These are phyloP conservation scores for Acanthochromis polyacanthus DNA, from an alignment of 2,113 vertebrate species.

Conservation along the genomic window DNA sequence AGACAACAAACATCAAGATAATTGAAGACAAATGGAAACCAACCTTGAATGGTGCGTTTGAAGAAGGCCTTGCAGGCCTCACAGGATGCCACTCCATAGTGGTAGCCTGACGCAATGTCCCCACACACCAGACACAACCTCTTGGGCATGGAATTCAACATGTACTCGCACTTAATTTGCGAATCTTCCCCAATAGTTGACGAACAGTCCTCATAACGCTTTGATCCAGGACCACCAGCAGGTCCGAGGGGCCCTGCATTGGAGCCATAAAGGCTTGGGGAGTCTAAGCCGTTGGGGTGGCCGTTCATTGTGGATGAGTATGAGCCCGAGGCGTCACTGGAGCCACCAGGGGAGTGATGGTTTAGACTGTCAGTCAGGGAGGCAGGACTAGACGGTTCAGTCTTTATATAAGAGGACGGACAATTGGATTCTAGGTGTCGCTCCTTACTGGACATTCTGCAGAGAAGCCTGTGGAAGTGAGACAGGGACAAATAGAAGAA, in stretches of 20 bases:
- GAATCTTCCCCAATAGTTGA: slow-evolving; percentile 98
- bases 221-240: slow-evolving; percentile 89
- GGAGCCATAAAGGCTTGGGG: slow-evolving; percentile 95
- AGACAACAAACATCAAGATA: slow-evolving; percentile 3
- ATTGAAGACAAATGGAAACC: slow-evolving; percentile 75
- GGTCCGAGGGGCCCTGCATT: slow-evolving; percentile 90
- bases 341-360: slow-evolving; percentile 99
- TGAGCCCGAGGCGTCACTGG: slow-evolving; percentile 99
- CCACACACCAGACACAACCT: slow-evolving; percentile 99
- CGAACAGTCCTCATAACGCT: slow-evolving; percentile 98
- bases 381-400: slow-evolving; percentile 99
- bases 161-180: slow-evolving; percentile 99
- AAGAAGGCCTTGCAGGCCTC: slow-evolving; percentile 99
- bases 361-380: slow-evolving; percentile 99
- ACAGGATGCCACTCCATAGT: slow-evolving; percentile 98
- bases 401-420: slow-evolving; percentile 99
- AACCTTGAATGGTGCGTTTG: slow-evolving; percentile 99
- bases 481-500: slow-evolving; percentile 28
- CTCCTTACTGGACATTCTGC: slow-evolving; percentile 99
- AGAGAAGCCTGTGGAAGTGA: slow-evolving; percentile 92
- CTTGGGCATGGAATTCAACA: slow-evolving; percentile 99
- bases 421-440: slow-evolving; percentile 99
- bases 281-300: slow-evolving; percentile 99
- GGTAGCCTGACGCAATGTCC: slow-evolving; percentile 98
- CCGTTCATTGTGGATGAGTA: slow-evolving; percentile 99